phyloP scores from a whole-genome alignment of 1,140 invertebrate species.

The Armadillidium nasatum region DNA sequence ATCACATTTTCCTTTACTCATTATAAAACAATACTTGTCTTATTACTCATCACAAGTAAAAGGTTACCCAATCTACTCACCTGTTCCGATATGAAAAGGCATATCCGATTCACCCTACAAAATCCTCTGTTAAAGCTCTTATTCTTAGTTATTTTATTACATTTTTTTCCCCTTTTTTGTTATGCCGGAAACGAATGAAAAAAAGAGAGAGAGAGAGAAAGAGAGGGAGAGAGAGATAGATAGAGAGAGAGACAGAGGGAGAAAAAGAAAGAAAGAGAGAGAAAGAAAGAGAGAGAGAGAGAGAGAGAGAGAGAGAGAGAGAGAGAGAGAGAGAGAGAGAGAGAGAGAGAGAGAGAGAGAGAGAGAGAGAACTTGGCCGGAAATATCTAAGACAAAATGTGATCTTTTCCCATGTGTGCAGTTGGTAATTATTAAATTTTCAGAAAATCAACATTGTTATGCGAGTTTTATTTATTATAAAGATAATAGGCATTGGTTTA shows the following conservation, averaged over 20 bases:
- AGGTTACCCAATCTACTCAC: background rate
- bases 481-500: background rate
- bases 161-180: background rate
- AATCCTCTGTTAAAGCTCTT: background rate
- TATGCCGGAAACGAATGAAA: background rate
- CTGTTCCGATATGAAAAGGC: slow-evolving; percentile 3
- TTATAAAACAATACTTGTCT: background rate
- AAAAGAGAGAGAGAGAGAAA: background rate
- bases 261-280: background rate
- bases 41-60: background rate
- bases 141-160: background rate
- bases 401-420: too few relatives aligned
- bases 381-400: too few relatives aligned
- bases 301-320: slow-evolving; percentile 7
- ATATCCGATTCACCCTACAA: background rate
- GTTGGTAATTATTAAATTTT: too few relatives aligned
- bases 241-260: background rate
- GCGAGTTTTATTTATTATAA: too few relatives aligned
- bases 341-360: background rate
- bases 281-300: background rate
- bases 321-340: slow-evolving; percentile 11
- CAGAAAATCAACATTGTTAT: too few relatives aligned
- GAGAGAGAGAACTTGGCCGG: too few relatives aligned
- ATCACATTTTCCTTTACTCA: background rate
- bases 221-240: background rate